phyloP scores from a whole-genome alignment of 2,888 invertebrate genomes.

The Octonoba sinensis region DNA sequence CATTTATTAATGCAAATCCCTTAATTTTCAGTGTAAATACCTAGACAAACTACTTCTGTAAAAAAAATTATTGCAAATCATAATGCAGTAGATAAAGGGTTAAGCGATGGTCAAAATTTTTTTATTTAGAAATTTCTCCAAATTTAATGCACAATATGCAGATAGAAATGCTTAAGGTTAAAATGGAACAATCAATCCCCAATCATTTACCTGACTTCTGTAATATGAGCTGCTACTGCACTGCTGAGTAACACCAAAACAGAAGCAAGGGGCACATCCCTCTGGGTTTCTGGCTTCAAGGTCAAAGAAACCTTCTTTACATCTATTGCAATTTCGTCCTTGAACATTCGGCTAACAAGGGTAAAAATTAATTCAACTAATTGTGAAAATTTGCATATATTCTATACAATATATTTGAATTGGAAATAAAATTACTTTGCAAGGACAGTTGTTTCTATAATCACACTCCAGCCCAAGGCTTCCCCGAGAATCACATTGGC shows the following conservation, averaged over 20 bases:
- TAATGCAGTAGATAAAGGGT: too few relatives aligned
- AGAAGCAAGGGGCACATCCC: constrained; percentile 90
- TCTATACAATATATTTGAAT: not conserved
- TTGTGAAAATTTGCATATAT: not conserved
- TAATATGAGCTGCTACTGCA: constrained; percentile 80
- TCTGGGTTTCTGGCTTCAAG: constrained; percentile 79
- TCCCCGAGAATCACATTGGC: constrained; percentile 80
- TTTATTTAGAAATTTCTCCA: too few relatives aligned
- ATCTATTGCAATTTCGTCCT: constrained; percentile 83
- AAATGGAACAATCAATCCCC: too few relatives aligned
- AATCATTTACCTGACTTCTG: constrained; percentile 76
- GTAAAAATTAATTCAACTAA: not conserved
- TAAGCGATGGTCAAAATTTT: too few relatives aligned
- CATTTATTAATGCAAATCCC: too few relatives aligned
- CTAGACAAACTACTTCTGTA: too few relatives aligned
- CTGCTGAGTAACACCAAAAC: constrained; percentile 82
- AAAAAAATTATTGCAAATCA: too few relatives aligned
- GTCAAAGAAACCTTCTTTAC: constrained; percentile 84
- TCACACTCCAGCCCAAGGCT: constrained; percentile 74
- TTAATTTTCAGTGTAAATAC: too few relatives aligned
- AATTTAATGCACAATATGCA: too few relatives aligned
- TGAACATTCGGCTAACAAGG: constrained; percentile 79
- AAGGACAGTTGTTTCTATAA: constrained; percentile 76
- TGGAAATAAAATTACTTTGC: constrained; percentile 75
- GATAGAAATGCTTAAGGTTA: too few relatives aligned